Base-by-base conservation (phyloP, 2,888 invertebrate species). In the Torymus aiolomorphi region DNA sequence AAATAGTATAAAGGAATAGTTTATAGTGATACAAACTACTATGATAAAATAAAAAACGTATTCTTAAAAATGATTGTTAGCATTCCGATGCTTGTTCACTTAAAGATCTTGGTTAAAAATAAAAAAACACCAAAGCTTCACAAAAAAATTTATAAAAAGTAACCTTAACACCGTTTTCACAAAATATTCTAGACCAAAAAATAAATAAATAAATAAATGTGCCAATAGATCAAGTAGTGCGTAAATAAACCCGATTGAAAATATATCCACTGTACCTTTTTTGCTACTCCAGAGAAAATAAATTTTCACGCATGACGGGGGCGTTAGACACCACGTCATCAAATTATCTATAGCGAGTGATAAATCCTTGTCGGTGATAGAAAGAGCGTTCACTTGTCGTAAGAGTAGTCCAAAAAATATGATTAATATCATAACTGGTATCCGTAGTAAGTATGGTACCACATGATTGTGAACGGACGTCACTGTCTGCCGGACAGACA, bases 311-410 rank as follows among this genome's bases (percentile, higher is more conserved):
- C 24, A 20, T 13, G 24, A 42, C 2, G 18, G 5, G 49, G 24
- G 3, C 24, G 12, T 3, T 4, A 31, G 65, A 42, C 11, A n/a
- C 14, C 24, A 12, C 8, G 42, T 65, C 8, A 42, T 31, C 14
- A 65, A 14, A 65, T 65, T 65, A 8, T 65, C 65, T 13, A 65
- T 31, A 12, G 24, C 65, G 49, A 65, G 65, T 13, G 10, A 0
- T 2, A 65, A 65, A 14, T 65, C 31, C 14, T 65, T 42, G 2
- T 14, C 12, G n/a, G 24, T 16, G 12, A 20, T 10, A 42, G 10
- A 0, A 12, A 65, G 65, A n/a, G 65, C 65, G 13, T 42, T 24
- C n/a, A 31, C n/a, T 42, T 31, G 65, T 20, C 31, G 65, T 31
- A 42, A 2, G 4, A 65, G 1, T 14, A 65, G 14, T 13, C 20